These are phyloP conservation scores for Hypothenemus hampei DNA, from an alignment of 1,140 invertebrate species.

Conservation along the genomic window DNA sequence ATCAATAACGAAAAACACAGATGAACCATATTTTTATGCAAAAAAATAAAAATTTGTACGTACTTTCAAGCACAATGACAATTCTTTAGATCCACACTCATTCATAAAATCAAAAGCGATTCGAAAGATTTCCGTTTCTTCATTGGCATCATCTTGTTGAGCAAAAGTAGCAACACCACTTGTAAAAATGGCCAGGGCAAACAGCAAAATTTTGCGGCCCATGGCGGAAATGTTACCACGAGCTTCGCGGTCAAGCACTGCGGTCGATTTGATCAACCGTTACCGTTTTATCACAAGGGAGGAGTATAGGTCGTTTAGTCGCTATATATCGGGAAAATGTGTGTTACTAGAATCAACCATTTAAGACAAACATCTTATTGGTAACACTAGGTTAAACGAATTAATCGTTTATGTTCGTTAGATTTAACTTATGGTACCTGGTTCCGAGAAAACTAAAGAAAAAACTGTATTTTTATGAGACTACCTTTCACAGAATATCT, in stretches of 20 bases:
- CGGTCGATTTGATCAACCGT: slow-evolving; percentile 15
- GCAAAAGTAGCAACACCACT: slow-evolving; percentile 10
- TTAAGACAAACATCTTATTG: slow-evolving; percentile 16
- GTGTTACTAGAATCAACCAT: slow-evolving; percentile 19
- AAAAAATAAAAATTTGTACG: not conserved
- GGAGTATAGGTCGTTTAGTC: slow-evolving; percentile 13
- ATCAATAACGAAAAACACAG: too few relatives aligned
- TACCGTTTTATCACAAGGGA: slow-evolving; percentile 35
- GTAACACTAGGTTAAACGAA: slow-evolving; percentile 25
- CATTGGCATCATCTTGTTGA: slow-evolving; percentile 21
- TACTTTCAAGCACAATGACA: slow-evolving; percentile 70
- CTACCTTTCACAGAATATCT: too few relatives aligned
- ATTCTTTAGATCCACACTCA: slow-evolving; percentile 61
- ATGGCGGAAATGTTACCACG: slow-evolving; percentile 29
- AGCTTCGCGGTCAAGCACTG: slow-evolving; percentile 26
- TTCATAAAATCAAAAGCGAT: slow-evolving; percentile 60
- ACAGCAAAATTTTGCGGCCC: slow-evolving; percentile 14
- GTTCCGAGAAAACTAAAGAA: too few relatives aligned
- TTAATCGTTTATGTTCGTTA: too few relatives aligned
- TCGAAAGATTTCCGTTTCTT: slow-evolving; percentile 48
- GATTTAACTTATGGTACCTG: too few relatives aligned
- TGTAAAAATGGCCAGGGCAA: slow-evolving; percentile 23
- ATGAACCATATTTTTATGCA: too few relatives aligned
- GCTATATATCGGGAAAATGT: slow-evolving; percentile 26
- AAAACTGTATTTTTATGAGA: too few relatives aligned